phyloP scores from a whole-genome alignment of 2,888 invertebrate genomes.

The Eupithecia vulgata region DNA sequence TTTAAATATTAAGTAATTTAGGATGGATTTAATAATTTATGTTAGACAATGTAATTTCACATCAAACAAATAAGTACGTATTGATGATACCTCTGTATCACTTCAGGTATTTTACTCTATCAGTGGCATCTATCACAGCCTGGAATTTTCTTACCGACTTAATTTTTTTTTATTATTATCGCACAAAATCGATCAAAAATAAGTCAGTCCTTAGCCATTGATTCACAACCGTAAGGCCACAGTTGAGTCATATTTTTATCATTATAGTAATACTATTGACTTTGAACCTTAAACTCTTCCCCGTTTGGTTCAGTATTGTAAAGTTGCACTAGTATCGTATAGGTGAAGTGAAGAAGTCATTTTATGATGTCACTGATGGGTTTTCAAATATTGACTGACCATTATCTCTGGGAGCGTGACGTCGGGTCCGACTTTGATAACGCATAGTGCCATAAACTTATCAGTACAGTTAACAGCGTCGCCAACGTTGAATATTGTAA shows the following conservation, averaged over 20 bases:
- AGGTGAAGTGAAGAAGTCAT: conserved; percentile 78
- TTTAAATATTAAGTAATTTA: too few species aligned
- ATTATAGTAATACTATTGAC: too few species aligned
- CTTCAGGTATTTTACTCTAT: too few species aligned
- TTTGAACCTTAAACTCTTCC: conserved; percentile 45
- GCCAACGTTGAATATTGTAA: background rate
- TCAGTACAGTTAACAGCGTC: background rate
- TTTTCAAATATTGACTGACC: conserved; percentile 81
- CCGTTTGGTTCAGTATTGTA: conserved; percentile 41
- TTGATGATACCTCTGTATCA: too few species aligned
- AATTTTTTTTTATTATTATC: background rate
- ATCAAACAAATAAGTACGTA: background rate
- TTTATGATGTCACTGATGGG: conserved; percentile 75
- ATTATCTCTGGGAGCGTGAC: conserved; percentile 74
- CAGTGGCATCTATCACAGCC: too few species aligned
- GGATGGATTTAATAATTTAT: background rate
- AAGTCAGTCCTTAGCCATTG: too few species aligned
- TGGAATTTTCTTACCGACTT: too few species aligned
- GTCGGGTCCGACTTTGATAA: conserved; percentile 59
- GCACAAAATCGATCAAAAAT: background rate
- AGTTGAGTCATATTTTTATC: too few species aligned
- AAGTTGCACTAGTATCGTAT: conserved; percentile 51
- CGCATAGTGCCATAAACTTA: conserved; percentile 1
- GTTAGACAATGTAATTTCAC: background rate
- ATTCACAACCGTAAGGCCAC: too few species aligned